phyloP scores from a whole-genome alignment of 2,888 invertebrate genomes.

The Heliconius sara region DNA sequence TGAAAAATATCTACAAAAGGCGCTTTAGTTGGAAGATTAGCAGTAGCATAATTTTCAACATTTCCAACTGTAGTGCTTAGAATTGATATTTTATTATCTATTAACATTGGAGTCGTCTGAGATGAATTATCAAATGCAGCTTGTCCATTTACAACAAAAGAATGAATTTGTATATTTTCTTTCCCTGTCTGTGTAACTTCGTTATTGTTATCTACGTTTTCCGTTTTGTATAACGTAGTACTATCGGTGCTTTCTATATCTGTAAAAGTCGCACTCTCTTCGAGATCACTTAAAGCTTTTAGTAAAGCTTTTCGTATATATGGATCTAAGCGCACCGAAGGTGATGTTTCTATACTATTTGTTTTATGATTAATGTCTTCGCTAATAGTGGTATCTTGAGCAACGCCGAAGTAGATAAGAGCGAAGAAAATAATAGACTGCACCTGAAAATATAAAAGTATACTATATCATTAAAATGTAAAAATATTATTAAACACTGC shows the following conservation, averaged over 20 bases:
- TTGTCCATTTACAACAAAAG: constrained; percentile 81
- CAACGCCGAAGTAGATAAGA: constrained; percentile 59
- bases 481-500: background rate
- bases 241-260: constrained; percentile 69
- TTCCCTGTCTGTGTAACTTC: constrained; percentile 51
- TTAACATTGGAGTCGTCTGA: constrained; percentile 63
- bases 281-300: constrained; percentile 90
- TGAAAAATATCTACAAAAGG: constrained; percentile 75
- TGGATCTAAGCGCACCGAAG: constrained; percentile 87
- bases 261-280: constrained; percentile 82
- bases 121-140: constrained; percentile 69
- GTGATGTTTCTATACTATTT: constrained; percentile 75
- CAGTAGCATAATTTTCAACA: constrained; percentile 76
- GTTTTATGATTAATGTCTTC: constrained; percentile 66
- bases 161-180: constrained; percentile 80
- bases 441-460: constrained; percentile 62
- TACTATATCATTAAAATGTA: background rate
- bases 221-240: constrained; percentile 65
- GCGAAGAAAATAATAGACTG: constrained; percentile 62
- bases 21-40: constrained; percentile 69
- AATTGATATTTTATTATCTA: constrained; percentile 75
- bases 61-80: constrained; percentile 75
- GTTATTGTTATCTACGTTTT: constrained; percentile 37
- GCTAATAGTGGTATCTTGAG: constrained; percentile 63
- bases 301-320: constrained; percentile 89